Conservation (phyloP, 2,888 invertebrate species). For the Caenorhabditis macrosperma region DNA sequence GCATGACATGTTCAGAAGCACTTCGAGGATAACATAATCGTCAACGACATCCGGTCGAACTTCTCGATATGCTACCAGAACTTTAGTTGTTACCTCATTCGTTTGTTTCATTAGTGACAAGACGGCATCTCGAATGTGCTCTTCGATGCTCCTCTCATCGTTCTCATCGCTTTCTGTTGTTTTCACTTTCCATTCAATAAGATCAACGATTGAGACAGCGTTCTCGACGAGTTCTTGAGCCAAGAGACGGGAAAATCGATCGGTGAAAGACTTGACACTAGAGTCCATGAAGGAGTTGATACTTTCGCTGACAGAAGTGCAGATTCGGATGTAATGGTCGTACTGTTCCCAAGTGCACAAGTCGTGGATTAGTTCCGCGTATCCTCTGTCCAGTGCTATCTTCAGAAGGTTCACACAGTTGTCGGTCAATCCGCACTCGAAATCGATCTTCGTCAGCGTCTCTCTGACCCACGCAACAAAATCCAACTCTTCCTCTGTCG, state of each 20-base stretch:
- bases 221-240: constrained; percentile 44
- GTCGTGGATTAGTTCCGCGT: constrained; percentile 48
- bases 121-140: constrained; percentile 1
- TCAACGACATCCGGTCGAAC: constrained; percentile 33
- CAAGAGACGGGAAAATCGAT: constrained; percentile 40
- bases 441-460: constrained; percentile 59
- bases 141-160: not conserved
- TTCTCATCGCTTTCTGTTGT: constrained; percentile 1
- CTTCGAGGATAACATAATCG: constrained; percentile 51
- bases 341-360: constrained; percentile 59
- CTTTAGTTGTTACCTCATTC: constrained; percentile 43
- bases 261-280: constrained; percentile 18
- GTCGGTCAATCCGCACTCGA: constrained; percentile 63
- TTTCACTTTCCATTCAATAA: constrained; percentile 50
- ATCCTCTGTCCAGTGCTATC: constrained; percentile 59
- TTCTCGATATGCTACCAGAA: constrained; percentile 25
- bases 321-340: constrained; percentile 48
- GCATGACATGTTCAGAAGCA: constrained; percentile 51
- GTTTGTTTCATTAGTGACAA: constrained; percentile 23
- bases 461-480: constrained; percentile 57
- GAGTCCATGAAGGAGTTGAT: constrained; percentile 42
- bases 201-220: constrained; percentile 18
- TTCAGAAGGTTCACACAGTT: constrained; percentile 58
- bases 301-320: constrained; percentile 58
- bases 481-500: constrained; percentile 33